phyloP scores from a whole-genome alignment of 2,797 vertebrate genomes.

The Cossypha niveicapilla region DNA sequence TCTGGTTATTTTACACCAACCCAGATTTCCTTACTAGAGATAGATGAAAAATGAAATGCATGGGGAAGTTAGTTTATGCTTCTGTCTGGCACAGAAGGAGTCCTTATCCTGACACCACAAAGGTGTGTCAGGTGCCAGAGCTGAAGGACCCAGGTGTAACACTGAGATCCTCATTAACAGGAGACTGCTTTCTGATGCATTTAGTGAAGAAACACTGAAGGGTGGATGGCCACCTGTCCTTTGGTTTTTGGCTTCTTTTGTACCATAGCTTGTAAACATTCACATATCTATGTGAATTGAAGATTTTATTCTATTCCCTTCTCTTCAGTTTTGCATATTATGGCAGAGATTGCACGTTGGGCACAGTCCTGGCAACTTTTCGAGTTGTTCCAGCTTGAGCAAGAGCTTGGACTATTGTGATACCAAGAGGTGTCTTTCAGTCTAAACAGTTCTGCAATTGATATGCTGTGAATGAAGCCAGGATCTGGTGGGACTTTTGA shows the following conservation, averaged over 20 bases:
- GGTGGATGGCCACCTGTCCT: not conserved
- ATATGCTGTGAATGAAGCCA: not conserved
- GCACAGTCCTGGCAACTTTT: not conserved
- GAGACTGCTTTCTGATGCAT: not conserved
- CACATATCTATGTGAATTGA: not conserved
- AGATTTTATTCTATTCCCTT: not conserved
- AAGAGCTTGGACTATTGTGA: not conserved
- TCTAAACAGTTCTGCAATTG: not conserved
- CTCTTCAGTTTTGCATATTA: not conserved
- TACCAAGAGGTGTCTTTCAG: not conserved
- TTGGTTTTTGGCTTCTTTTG: not conserved
- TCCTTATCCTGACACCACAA: not conserved
- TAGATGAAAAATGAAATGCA: not conserved
- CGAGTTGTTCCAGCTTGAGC: not conserved
- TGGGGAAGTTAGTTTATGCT: not conserved
- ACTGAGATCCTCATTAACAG: not conserved
- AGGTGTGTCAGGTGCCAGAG: not conserved
- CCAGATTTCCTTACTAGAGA: not conserved
- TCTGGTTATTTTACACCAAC: not conserved
- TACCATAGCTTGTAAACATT: not conserved
- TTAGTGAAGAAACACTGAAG: not conserved
- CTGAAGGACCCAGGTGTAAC: not conserved
- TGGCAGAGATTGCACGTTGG: not conserved
- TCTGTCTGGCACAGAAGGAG: not conserved
- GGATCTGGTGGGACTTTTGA: not conserved